phyloP scores from a whole-genome alignment of 1,140 invertebrate species.

The Sycophila sp. region DNA sequence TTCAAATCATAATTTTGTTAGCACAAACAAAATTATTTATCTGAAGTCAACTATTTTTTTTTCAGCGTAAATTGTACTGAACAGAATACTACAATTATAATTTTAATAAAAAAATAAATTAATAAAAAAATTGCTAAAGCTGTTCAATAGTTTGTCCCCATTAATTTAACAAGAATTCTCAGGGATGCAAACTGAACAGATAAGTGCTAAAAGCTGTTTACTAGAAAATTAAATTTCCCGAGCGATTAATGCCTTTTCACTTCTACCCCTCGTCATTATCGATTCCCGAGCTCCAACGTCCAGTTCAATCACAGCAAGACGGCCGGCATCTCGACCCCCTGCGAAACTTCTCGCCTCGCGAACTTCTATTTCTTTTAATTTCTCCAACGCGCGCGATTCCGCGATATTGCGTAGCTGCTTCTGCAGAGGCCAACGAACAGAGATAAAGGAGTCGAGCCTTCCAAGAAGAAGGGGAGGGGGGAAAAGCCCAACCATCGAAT shows the following conservation, averaged over 20 bases:
- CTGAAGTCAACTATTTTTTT: no score
- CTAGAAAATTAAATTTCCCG: constrained; percentile 16
- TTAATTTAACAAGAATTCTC: no score
- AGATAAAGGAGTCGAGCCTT: background rate
- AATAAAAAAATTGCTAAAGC: background rate
- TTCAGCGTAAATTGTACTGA: no score
- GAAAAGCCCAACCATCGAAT: background rate
- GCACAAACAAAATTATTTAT: no score
- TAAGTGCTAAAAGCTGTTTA: background rate
- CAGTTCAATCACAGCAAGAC: constrained; percentile 18
- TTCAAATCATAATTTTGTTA: no score
- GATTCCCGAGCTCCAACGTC: background rate
- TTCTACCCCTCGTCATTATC: background rate
- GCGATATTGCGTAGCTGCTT: constrained; percentile 3
- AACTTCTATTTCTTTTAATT: background rate
- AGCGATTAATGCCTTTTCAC: background rate
- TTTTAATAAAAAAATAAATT: background rate
- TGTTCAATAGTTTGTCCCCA: no score
- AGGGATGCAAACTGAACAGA: no score
- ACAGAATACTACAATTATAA: no score
- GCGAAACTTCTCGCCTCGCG: background rate
- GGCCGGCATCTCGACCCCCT: background rate
- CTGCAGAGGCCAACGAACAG: no score
- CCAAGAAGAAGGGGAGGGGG: background rate
- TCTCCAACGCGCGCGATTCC: background rate